Base-by-base conservation (phyloP, 2,113 vertebrate genomes). In the Lophotis ruficrista region DNA sequence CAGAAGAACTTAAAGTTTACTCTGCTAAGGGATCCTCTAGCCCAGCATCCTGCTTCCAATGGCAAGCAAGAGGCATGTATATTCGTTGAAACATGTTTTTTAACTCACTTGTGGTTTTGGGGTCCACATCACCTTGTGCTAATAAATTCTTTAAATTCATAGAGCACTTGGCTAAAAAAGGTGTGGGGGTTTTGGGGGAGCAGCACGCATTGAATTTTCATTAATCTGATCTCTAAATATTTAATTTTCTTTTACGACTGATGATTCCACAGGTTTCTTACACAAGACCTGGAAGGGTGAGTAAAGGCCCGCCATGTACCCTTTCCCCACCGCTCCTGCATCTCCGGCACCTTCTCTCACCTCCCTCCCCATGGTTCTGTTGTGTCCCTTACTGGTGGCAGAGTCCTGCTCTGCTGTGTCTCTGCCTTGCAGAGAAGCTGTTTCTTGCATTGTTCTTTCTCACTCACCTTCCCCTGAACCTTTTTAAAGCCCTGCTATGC, bases 271-370 rank as follows among this genome's bases (percentile, higher is more conserved):
- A n/a, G 27, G 14, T 62, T 43, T 43, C 41, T 69, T 45, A 22
- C 14, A 37, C 31, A 70, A 70, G 62, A 57, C 6, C 35, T 64
- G 24, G 38, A 65, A 71, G 18, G 8, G 21, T 31, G n/a, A 72
- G 16, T 54, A 54, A 66, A 3, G 17, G 6, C 4, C 22, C 70
- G 30, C 10, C 1, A 1, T 1, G 3, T 35, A 33, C 31, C 25
- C 9, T 72, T 60, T 48, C 45, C 33, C 45, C 33, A 31, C 28
- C 27, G 12, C 24, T 71, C 24, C 30, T 60, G 38, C 21, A 31
- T 8, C 37, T 45, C 50, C 10, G 7, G 23, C 38, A 27, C 33
- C 38, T 64, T 45, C 58, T 21, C 30, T 33, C 30, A n/a, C 41
- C 60, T 18, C n/a, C 45, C 23, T 61, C 47, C 25, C 13, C 13